These are phyloP conservation scores for Clanis bilineata DNA, from an alignment of 2,888 invertebrate genomes.

Conservation along the genomic window DNA sequence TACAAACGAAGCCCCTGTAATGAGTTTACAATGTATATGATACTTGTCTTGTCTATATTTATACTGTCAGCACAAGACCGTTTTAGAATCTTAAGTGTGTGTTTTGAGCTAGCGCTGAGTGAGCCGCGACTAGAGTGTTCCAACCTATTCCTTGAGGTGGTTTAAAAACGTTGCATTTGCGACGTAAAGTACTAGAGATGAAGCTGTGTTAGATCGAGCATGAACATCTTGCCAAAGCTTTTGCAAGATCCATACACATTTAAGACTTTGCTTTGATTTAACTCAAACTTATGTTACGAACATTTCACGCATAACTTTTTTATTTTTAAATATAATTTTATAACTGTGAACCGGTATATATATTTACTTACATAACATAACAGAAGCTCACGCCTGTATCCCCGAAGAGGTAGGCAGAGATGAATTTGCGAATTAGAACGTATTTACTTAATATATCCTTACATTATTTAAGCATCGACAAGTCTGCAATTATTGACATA, in stretches of 20 bases:
- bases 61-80: neutral
- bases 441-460: no score
- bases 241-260: neutral
- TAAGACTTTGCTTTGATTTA: neutral
- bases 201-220: neutral
- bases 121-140: slow-evolving; percentile 23
- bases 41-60: neutral
- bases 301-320: no score
- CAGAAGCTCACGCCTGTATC: no score
- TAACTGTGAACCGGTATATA: no score
- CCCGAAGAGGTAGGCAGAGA: no score
- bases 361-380: no score
- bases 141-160: slow-evolving; percentile 32
- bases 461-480: no score
- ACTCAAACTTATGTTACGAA: no score
- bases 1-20: neutral
- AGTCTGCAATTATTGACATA: no score
- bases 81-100: neutral
- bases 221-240: neutral
- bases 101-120: slow-evolving; percentile 5
- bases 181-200: neutral
- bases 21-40: neutral
- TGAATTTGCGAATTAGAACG: no score
- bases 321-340: no score
- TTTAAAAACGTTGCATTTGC: slow-evolving; percentile 15